Conservation (phyloP, 2,888 invertebrate species). For the Amblyteles armatorius region DNA sequence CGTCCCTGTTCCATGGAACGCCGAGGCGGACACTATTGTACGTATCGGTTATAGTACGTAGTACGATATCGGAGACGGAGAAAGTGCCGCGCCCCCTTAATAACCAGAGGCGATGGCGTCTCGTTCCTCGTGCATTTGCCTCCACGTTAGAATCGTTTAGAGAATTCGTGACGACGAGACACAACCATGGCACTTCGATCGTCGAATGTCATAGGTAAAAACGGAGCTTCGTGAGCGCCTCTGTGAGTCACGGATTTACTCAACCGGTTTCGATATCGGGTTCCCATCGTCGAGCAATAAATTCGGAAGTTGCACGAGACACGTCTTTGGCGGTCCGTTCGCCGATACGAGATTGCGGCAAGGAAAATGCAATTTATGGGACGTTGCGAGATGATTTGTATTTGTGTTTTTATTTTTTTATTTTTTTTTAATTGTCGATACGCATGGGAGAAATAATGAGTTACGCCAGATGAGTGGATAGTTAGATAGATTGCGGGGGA, state of each 20-base stretch:
- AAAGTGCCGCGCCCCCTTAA: conserved; percentile 70
- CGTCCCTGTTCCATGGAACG: background rate
- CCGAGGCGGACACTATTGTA: background rate
- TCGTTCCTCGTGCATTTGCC: conserved; percentile 45
- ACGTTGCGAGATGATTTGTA: no score
- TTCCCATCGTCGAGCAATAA: background rate
- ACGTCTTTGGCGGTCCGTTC: background rate
- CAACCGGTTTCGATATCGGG: background rate
- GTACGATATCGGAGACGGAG: conserved; percentile 62
- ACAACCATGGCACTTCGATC: conserved; percentile 28
- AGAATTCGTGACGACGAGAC: conserved; percentile 59
- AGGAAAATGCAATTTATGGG: background rate
- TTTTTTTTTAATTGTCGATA: no score
- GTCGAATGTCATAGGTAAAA: conserved; percentile 47
- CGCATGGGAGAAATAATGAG: no score
- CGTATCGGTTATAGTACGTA: conserved; percentile 26
- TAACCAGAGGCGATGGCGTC: conserved; percentile 60
- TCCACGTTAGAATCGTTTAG: conserved; percentile 15
- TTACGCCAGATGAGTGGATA: no score
- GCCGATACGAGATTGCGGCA: background rate
- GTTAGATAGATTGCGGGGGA: no score
- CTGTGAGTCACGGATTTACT: conserved; percentile 42
- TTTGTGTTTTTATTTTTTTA: background rate
- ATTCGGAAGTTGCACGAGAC: background rate
- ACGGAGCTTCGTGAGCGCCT: conserved; percentile 1